Conservation (phyloP, 2,113 vertebrate species). For the Naja naja region DNA sequence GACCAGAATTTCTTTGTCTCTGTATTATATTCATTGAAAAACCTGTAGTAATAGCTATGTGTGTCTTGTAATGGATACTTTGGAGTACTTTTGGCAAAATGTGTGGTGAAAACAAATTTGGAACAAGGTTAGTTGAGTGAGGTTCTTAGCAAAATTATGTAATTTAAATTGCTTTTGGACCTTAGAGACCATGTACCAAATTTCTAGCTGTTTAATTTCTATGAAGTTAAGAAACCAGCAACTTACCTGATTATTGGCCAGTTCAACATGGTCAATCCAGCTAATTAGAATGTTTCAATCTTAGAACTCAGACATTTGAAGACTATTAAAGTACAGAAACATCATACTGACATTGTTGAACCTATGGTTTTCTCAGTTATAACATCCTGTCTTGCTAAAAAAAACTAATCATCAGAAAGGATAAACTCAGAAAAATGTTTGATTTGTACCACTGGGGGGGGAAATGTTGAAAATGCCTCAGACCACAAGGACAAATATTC, state of each 20-base stretch:
- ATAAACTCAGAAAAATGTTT: background rate
- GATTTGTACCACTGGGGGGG: background rate
- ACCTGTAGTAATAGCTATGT: background rate
- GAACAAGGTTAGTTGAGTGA: background rate
- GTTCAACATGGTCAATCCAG: background rate
- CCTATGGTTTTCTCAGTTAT: background rate
- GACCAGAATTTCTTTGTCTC: background rate
- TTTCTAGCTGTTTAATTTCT: background rate
- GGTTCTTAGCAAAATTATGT: background rate
- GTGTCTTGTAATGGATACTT: background rate
- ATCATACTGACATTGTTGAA: background rate
- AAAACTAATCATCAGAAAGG: background rate
- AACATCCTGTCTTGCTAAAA: background rate
- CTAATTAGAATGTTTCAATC: background rate
- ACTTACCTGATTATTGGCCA: background rate
- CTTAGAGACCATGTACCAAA: background rate
- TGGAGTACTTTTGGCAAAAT: background rate
- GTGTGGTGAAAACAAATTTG: constrained; percentile 3
- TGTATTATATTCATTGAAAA: background rate
- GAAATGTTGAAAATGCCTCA: background rate
- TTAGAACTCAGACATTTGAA: background rate
- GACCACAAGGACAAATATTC: background rate
- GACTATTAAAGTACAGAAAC: background rate
- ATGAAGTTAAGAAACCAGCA: background rate
- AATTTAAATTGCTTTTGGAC: constrained; percentile 2